Conservation (phyloP, 2,888 invertebrate genomes). For the Athalia rosae region DNA sequence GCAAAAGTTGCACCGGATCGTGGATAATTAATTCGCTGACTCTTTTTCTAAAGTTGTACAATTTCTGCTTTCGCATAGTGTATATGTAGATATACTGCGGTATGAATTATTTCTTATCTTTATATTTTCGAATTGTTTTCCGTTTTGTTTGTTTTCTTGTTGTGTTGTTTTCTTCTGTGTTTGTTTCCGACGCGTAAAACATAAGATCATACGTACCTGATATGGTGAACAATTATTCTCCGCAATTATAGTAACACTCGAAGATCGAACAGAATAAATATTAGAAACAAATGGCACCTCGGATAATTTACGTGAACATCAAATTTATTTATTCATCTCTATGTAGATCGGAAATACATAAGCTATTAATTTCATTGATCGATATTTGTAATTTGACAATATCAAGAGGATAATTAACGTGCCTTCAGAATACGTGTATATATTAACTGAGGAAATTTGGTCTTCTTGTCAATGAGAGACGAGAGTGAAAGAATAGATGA, state of each 20-base stretch:
- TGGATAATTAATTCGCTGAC: conserved; percentile 22
- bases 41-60: conserved; percentile 7
- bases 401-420: too few species aligned
- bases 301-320: neutral
- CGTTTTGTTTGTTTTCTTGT: neutral
- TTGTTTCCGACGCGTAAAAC: too few species aligned
- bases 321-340: too few species aligned
- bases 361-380: too few species aligned
- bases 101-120: neutral
- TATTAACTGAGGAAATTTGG: conserved; percentile 11
- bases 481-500: conserved; percentile 15
- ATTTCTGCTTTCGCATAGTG: neutral
- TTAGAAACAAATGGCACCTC: too few species aligned
- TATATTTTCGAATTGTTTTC: neutral
- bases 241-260: too few species aligned
- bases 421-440: neutral
- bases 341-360: too few species aligned
- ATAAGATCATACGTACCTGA: too few species aligned
- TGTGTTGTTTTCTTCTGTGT: too few species aligned
- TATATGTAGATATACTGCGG: neutral
- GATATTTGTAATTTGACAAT: too few species aligned
- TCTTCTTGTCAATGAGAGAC: conserved; percentile 32
- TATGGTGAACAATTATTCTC: too few species aligned
- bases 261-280: too few species aligned
- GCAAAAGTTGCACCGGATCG: conserved; percentile 27